Conservation (phyloP, 2,797 vertebrate genomes). For the Microctenopoma stevenorrisi region DNA sequence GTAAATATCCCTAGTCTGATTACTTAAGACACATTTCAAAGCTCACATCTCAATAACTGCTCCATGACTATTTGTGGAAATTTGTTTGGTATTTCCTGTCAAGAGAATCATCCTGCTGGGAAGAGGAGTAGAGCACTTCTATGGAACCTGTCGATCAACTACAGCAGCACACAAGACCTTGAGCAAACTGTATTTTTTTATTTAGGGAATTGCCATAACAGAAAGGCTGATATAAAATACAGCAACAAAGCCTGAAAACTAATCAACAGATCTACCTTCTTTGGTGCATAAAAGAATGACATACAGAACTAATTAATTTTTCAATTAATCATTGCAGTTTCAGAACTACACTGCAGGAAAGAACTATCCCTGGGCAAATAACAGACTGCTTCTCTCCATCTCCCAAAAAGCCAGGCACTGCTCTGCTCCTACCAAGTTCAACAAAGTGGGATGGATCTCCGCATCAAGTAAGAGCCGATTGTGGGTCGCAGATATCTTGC, state of each 20-base stretch:
- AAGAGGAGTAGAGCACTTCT: constrained; percentile 2
- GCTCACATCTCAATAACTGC: background rate
- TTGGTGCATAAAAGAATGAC: background rate
- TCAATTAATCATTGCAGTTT: background rate
- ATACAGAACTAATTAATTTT: background rate
- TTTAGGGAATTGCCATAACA: background rate
- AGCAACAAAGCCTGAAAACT: background rate
- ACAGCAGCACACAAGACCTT: background rate
- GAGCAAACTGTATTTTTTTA: background rate
- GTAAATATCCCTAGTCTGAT: background rate
- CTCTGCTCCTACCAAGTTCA: constrained; percentile 59
- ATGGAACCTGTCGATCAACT: constrained; percentile 18
- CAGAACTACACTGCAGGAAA: background rate
- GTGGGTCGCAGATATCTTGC: constrained; percentile 23
- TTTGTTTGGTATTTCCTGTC: constrained; percentile 43
- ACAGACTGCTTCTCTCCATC: background rate
- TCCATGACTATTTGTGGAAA: constrained; percentile 7
- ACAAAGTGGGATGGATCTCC: constrained; percentile 51
- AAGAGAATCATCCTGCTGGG: constrained; percentile 36
- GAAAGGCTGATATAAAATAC: background rate
- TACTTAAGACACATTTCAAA: background rate
- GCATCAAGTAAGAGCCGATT: constrained; percentile 6
- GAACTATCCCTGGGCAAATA: background rate
- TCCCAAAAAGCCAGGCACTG: background rate
- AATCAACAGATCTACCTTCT: background rate